A percentile compares a stretch with the other conserved stretches of the same genome.
Conservation (phyloP, 2,797 vertebrate genomes). For the Acanthornis magna region DNA sequence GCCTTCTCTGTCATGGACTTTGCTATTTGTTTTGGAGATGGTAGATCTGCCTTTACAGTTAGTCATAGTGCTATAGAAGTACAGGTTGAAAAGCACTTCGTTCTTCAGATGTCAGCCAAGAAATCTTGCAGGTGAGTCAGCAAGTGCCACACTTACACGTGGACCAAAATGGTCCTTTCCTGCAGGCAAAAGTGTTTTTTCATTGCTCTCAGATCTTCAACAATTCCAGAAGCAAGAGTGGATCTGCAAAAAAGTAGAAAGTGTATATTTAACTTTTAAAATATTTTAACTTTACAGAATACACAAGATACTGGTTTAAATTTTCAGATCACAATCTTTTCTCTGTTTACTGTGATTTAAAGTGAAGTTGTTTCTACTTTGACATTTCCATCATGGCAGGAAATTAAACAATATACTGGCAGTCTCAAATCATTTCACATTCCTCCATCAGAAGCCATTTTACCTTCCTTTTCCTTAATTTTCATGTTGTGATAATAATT, state of each 20-base stretch:
- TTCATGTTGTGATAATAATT: not conserved
- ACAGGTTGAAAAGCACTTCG: constrained; percentile 30
- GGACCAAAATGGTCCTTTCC: constrained; percentile 6
- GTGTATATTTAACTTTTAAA: not conserved
- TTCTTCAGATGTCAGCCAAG: constrained; percentile 28
- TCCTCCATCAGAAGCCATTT: not conserved
- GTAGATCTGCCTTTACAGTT: constrained; percentile 77
- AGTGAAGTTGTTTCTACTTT: not conserved
- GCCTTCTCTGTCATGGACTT: constrained; percentile 54
- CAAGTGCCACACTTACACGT: not conserved
- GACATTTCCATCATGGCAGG: not conserved
- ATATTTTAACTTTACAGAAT: not conserved
- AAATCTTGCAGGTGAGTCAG: not conserved
- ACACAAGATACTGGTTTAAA: not conserved
- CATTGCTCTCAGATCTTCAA: constrained; percentile 35
- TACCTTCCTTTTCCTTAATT: not conserved
- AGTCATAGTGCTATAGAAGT: constrained; percentile 77
- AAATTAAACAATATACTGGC: not conserved
- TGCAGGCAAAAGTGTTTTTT: not conserved
- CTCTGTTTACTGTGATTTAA: not conserved
- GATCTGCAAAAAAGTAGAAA: constrained; percentile 50
- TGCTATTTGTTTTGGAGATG: constrained; percentile 59
- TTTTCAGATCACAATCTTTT: not conserved
- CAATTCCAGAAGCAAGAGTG: not conserved
- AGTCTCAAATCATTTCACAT: not conserved